A percentile compares a stretch with the other conserved stretches of the same genome.
Conservation (phyloP, 1,140 invertebrate species). For the Micrasema minimum region DNA sequence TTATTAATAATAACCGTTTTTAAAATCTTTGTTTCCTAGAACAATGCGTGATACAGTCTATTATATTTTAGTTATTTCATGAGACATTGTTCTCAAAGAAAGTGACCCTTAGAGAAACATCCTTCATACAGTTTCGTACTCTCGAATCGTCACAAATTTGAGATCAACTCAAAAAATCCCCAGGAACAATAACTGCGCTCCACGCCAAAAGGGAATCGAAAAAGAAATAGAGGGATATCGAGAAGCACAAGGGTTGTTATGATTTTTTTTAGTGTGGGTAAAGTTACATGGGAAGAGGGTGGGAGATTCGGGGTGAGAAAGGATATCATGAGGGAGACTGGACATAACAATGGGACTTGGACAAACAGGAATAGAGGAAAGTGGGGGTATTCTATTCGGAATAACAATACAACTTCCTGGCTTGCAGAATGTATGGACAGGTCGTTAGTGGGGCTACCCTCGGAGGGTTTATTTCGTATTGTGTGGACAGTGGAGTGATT, state of each 20-base stretch:
- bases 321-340: slow-evolving; percentile 8
- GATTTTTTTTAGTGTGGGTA: not conserved
- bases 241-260: not conserved
- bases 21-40: no score
- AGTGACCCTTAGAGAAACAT: slow-evolving; percentile 1
- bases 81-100: slow-evolving; percentile 3
- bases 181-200: not conserved
- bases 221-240: not conserved
- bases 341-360: slow-evolving; percentile 28
- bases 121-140: slow-evolving; percentile 16
- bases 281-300: not conserved
- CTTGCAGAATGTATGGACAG: slow-evolving; percentile 21
- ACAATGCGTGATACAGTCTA: no score
- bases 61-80: slow-evolving; percentile 3
- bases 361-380: slow-evolving; percentile 21
- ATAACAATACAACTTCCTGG: slow-evolving; percentile 28
- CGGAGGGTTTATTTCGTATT: slow-evolving; percentile 23
- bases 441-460: slow-evolving; percentile 13
- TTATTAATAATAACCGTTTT: no score
- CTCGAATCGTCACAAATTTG: slow-evolving; percentile 18
- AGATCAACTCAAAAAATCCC: not conserved
- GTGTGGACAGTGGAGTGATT: slow-evolving; percentile 23
- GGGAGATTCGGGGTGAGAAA: slow-evolving; percentile 9
- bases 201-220: no score
- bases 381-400: slow-evolving; percentile 8